Base-by-base conservation (phyloP, 2,797 vertebrate genomes). In the Danio kyathit region DNA sequence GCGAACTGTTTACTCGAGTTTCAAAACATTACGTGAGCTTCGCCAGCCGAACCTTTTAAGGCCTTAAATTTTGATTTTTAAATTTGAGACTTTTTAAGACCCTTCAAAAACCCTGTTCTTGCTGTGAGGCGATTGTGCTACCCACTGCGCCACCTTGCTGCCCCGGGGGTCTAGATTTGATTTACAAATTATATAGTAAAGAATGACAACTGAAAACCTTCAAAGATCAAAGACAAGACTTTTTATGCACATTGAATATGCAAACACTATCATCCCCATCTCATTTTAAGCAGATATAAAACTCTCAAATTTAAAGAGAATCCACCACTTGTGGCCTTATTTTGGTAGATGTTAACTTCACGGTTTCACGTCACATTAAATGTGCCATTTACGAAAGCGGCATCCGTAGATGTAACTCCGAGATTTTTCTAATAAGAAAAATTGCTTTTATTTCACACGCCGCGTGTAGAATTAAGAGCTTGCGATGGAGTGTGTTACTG, bases 401-500 rank as follows among this genome's bases (percentile, higher is more conserved):
- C 49, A 52, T 46, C 8, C 5, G 12, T 11, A 69, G 48, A 51
- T 9, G 48, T 41, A 14, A 57, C 56, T 41, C 12, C 12, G 7
- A 81, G 14, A 54, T 19, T 67, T 82, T 67, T 17, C 21, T 65
- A 69, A 57, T 67, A 56, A 44, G 16, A 73, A 83, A 75, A 65
- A 38, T 63, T 3, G 77, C 64, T 72, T 79, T 78, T 69, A 76
- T 75, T 74, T 76, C 40, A 84, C 48, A 80, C 21, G 13, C 46
- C 14, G 54, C 9, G 17, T 19, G 10, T 38, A 60, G 74, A 76
- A 84, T 84, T 77, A 73, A 71, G 41, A 46, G 44, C 16, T 51
- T 75, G 64, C n/a, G 5, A 81, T 76, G 46, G 40, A 51, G 29
- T 61, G 65, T 61, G 64, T 74, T 88, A 87, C 89, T 89, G 82